phyloP scores from a whole-genome alignment of 1,140 invertebrate species.

The Pseudomyrmex pallidus region DNA sequence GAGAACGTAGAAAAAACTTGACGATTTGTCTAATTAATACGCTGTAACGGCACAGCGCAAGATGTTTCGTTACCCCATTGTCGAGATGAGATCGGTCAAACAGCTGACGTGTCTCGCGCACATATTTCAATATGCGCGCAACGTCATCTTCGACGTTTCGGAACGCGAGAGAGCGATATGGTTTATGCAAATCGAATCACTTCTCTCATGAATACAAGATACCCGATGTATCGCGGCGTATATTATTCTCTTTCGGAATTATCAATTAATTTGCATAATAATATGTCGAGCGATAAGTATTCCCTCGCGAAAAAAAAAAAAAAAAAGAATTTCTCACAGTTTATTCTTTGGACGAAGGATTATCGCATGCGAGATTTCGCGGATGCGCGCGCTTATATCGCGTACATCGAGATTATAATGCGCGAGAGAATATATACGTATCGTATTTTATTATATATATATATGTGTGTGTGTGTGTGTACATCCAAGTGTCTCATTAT shows the following conservation, averaged over 20 bases:
- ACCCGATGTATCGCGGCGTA: conserved; percentile 12
- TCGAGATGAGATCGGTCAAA: no score
- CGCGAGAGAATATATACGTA: not conserved
- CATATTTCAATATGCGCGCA: not conserved
- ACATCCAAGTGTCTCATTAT: conserved; percentile 66
- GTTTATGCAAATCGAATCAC: conserved; percentile 46
- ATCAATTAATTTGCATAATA: conserved; percentile 55
- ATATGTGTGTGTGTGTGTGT: conserved; percentile 28
- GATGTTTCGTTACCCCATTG: no score
- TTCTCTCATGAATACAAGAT: conserved; percentile 28
- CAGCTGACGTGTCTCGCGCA: not conserved
- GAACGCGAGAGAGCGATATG: conserved; percentile 8
- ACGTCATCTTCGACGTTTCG: not conserved
- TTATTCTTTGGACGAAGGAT: not conserved
- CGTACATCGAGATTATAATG: conserved; percentile 21
- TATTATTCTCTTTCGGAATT: conserved; percentile 46
- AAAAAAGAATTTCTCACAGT: conserved; percentile 1
- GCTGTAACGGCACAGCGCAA: no score
- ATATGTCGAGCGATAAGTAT: not conserved
- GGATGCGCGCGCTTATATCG: not conserved
- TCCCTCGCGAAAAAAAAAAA: not conserved
- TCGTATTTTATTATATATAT: conserved; percentile 54
- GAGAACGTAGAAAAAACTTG: no score
- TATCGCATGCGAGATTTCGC: conserved; percentile 25
- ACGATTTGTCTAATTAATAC: no score